Percentiles rank a stretch among this genome's conserved stretches.
Conservation (phyloP, 2,888 invertebrate species). For the Oeneis ivallda region DNA sequence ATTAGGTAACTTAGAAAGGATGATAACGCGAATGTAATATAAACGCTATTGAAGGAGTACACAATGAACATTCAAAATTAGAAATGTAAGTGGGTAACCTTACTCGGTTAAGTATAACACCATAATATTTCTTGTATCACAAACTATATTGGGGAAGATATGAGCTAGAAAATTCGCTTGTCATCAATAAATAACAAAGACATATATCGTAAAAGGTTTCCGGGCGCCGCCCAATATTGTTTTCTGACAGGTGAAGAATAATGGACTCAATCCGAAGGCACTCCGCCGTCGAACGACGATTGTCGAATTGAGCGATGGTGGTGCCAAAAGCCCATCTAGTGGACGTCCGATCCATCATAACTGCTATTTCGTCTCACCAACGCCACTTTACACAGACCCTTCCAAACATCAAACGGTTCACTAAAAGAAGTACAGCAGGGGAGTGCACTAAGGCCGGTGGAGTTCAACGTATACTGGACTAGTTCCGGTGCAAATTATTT, state of each 20-base stretch:
- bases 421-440: conserved; percentile 23
- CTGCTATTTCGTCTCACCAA: conserved; percentile 54
- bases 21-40: not conserved
- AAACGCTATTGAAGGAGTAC: not conserved
- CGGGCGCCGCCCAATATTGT: conserved; percentile 38
- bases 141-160: conserved; percentile 21
- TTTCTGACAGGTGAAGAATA: conserved; percentile 59
- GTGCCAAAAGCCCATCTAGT: conserved; percentile 73
- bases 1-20: too few species aligned
- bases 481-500: conserved; percentile 70
- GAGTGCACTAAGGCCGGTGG: conserved; percentile 24
- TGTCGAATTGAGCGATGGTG: conserved; percentile 75
- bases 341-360: conserved; percentile 74
- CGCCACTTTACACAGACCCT: conserved; percentile 51
- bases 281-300: conserved; percentile 70
- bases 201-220: conserved; percentile 37
- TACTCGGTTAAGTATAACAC: not conserved
- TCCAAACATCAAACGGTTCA: conserved; percentile 29
- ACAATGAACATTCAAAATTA: not conserved
- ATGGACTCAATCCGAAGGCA: conserved; percentile 67
- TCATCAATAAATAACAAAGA: conserved; percentile 38
- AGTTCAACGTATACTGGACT: conserved; percentile 49
- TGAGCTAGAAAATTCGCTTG: conserved; percentile 29
- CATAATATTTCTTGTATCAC: not conserved
- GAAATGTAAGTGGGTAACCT: not conserved